Evolutionary conservation across 2,113 vertebrate species (phyloP).

Genomic region (Gorsachius goisagi): DNA sequence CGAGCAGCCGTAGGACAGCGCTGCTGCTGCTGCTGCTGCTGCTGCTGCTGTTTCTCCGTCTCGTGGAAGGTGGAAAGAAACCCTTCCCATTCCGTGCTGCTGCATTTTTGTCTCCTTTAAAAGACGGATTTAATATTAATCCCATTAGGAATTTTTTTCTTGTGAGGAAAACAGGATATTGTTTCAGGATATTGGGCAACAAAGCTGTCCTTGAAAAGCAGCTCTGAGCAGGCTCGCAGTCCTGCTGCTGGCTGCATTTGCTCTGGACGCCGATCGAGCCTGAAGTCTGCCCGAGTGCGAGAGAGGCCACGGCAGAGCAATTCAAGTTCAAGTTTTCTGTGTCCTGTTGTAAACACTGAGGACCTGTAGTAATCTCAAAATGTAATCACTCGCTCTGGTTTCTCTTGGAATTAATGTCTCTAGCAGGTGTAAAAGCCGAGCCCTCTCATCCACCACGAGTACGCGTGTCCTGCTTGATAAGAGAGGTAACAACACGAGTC

Average conservation of each 20-base stretch:
- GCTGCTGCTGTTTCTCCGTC: not conserved
- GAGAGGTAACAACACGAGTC: not conserved
- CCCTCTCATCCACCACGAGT: not conserved
- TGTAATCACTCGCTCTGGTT: not conserved
- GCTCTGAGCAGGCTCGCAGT: not conserved
- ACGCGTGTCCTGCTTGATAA: conserved; percentile 17
- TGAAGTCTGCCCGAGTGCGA: not conserved
- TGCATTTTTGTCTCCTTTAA: conserved; percentile 11
- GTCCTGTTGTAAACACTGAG: not conserved
- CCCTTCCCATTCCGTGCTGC: not conserved
- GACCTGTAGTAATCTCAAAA: not conserved
- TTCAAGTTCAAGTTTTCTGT: not conserved
- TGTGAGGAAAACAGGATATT: conserved; percentile 60
- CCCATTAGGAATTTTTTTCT: conserved; percentile 47
- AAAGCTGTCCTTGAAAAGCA: conserved; percentile 54
- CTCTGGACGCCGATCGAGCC: not conserved
- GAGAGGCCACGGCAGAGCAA: not conserved
- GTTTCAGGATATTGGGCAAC: conserved; percentile 58
- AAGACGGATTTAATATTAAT: conserved; percentile 57
- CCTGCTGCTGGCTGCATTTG: not conserved
- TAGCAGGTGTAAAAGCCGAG: not conserved
- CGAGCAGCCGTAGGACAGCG: not conserved
- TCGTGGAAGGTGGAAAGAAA: not conserved
- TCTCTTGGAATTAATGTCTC: not conserved
- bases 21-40: not conserved